A percentile compares a stretch with the other conserved stretches of the same genome.
phyloP scores from a whole-genome alignment of 2,888 invertebrate species.

The Drosophila kuntzei region DNA sequence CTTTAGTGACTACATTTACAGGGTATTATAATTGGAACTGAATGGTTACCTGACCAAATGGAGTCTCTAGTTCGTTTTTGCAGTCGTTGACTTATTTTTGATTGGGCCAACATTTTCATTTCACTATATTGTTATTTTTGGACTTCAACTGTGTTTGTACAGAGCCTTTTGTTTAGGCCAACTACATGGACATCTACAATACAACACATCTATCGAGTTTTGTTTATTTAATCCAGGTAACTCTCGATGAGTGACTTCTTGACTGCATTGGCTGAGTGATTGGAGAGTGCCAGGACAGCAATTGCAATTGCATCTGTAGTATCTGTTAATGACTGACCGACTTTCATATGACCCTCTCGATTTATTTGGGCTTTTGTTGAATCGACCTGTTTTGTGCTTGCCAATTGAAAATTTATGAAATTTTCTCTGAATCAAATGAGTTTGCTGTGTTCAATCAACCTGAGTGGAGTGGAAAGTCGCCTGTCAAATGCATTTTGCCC shows the following conservation, averaged over 20 bases:
- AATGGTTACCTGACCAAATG: slow-evolving; percentile 31
- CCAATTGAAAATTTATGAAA: slow-evolving; percentile 57
- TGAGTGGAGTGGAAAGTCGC: slow-evolving; percentile 22
- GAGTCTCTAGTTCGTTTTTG: slow-evolving; percentile 37
- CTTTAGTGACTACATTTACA: background rate
- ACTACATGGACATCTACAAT: slow-evolving; percentile 28
- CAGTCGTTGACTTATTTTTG: slow-evolving; percentile 62
- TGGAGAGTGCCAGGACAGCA: slow-evolving; percentile 30
- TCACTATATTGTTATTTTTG: slow-evolving; percentile 55
- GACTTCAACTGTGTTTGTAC: slow-evolving; percentile 35
- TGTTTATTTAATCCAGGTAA: slow-evolving; percentile 47
- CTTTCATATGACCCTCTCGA: slow-evolving; percentile 36
- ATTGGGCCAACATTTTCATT: slow-evolving; percentile 66
- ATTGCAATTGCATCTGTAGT: slow-evolving; percentile 17
- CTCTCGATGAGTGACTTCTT: slow-evolving; percentile 36
- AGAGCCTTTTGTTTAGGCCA: slow-evolving; percentile 60
- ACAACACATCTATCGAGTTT: slow-evolving; percentile 49
- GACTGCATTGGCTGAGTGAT: slow-evolving; percentile 25
- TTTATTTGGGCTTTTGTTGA: background rate
- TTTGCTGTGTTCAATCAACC: slow-evolving; percentile 35
- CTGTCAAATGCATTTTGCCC: slow-evolving; percentile 25
- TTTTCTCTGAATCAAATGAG: slow-evolving; percentile 36
- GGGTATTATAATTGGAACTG: slow-evolving; percentile 26
- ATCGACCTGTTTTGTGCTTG: slow-evolving; percentile 12
- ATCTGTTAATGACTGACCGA: slow-evolving; percentile 53